These are phyloP conservation scores for Thysanoteuthis rhombus DNA, from an alignment of 2,888 invertebrate species.

Conservation along the genomic window DNA sequence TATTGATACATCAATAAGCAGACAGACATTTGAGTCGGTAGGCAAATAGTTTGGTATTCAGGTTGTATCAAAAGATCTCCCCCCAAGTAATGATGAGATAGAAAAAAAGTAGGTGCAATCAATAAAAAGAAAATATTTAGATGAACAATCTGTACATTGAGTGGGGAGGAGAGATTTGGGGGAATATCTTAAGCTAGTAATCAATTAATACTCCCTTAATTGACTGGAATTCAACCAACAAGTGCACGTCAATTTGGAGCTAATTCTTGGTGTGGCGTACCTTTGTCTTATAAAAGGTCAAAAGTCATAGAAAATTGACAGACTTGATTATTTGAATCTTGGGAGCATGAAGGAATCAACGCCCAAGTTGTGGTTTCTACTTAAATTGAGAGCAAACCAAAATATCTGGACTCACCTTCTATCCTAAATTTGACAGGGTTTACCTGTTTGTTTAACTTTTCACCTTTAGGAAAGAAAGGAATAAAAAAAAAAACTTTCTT, in stretches of 20 bases:
- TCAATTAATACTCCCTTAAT: not conserved
- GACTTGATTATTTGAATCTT: not conserved
- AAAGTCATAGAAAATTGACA: not conserved
- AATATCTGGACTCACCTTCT: not conserved
- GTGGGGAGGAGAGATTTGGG: too few species aligned
- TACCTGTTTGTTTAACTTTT: not conserved
- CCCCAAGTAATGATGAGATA: too few species aligned
- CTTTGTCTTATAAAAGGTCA: not conserved
- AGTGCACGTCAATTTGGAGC: not conserved
- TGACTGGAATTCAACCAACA: not conserved
- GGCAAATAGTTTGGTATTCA: too few species aligned
- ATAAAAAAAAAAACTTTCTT: not conserved
- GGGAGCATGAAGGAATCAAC: not conserved
- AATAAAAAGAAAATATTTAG: not conserved
- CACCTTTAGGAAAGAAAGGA: not conserved
- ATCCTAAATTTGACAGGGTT: not conserved
- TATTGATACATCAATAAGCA: too few species aligned
- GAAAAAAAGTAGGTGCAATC: not conserved
- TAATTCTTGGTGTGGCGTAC: not conserved
- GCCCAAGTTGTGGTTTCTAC: not conserved
- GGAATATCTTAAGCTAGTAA: not conserved
- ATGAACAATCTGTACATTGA: too few species aligned
- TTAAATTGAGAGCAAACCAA: not conserved
- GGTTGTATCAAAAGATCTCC: too few species aligned
- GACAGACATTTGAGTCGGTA: too few species aligned